Evolutionary conservation across 1,140 invertebrate species (phyloP).

Genomic region (Scaptodrosophila lebanonensis): DNA sequence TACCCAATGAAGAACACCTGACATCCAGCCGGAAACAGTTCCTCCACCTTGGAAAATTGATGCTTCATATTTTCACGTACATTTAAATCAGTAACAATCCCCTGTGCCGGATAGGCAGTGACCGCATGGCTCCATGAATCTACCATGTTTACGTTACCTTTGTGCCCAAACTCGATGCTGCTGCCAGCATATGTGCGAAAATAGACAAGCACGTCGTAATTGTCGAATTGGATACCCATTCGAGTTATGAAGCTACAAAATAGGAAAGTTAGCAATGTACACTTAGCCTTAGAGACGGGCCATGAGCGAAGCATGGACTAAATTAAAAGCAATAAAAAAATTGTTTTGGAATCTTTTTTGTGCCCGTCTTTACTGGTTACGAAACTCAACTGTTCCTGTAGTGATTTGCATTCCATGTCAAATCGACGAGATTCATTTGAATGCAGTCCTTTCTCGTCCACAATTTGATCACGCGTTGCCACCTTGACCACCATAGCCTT

Average conservation of each 20-base stretch:
- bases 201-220: conserved; percentile 84
- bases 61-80: conserved; percentile 30
- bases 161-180: conserved; percentile 79
- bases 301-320: neutral
- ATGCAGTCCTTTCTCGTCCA: conserved; percentile 29
- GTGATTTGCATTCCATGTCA: conserved; percentile 43
- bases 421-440: conserved; percentile 46
- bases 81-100: conserved; percentile 43
- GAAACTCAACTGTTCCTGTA: conserved; percentile 70
- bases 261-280: neutral
- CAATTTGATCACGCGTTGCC: conserved; percentile 26
- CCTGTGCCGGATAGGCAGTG: conserved; percentile 80
- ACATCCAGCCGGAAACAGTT: conserved; percentile 84
- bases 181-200: conserved; percentile 85
- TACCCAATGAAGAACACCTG: conserved; percentile 87
- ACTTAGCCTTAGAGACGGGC: no score
- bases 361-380: no score
- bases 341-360: no score
- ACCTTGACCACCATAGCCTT: conserved; percentile 80
- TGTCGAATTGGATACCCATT: conserved; percentile 86
- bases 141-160: conserved; percentile 71
- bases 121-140: conserved; percentile 43
- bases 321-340: neutral
- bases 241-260: conserved; percentile 80
- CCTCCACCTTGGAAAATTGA: conserved; percentile 79